Percentiles rank a stretch among this genome's conserved stretches.
phyloP scores from a whole-genome alignment of 2,888 invertebrate genomes.

The Aleiodes testaceus region DNA sequence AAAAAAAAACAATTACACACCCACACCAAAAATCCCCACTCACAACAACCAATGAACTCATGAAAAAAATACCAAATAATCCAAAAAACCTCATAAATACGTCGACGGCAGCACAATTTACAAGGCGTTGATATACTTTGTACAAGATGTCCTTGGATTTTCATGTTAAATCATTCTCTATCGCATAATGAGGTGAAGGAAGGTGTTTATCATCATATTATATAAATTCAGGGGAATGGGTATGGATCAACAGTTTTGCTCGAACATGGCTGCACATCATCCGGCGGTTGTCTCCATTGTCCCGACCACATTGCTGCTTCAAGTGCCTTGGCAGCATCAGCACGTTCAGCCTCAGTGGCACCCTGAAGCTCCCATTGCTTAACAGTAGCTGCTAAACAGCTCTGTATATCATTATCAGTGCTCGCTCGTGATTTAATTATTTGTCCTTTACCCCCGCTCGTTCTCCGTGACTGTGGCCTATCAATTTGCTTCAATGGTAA shows the following conservation, averaged over 20 bases:
- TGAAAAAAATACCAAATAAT: too few relatives aligned
- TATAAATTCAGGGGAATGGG: conserved; percentile 62
- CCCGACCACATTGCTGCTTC: conserved; percentile 65
- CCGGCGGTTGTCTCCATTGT: conserved; percentile 66
- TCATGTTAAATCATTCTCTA: background rate
- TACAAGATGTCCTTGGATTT: conserved; percentile 55
- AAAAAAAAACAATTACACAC: conserved; percentile 20
- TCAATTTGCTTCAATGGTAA: conserved; percentile 65
- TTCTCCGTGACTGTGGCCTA: conserved; percentile 53
- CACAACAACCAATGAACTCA: conserved; percentile 45
- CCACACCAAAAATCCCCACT: conserved; percentile 14
- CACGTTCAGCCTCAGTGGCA: conserved; percentile 55
- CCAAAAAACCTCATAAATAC: conserved; percentile 45
- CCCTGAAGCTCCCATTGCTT: conserved; percentile 67
- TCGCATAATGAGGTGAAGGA: background rate
- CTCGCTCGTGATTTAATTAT: conserved; percentile 54
- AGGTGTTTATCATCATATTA: background rate
- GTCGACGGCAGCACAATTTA: conserved; percentile 63
- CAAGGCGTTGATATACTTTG: conserved; percentile 64
- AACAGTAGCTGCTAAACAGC: conserved; percentile 59
- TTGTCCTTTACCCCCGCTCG: conserved; percentile 51
- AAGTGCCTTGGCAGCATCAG: conserved; percentile 58
- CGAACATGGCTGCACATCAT: conserved; percentile 70
- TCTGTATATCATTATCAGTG: conserved; percentile 61
- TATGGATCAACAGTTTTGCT: conserved; percentile 70